Base-by-base conservation (phyloP, 2,888 invertebrate species). In the Limnephilus rhombicus region DNA sequence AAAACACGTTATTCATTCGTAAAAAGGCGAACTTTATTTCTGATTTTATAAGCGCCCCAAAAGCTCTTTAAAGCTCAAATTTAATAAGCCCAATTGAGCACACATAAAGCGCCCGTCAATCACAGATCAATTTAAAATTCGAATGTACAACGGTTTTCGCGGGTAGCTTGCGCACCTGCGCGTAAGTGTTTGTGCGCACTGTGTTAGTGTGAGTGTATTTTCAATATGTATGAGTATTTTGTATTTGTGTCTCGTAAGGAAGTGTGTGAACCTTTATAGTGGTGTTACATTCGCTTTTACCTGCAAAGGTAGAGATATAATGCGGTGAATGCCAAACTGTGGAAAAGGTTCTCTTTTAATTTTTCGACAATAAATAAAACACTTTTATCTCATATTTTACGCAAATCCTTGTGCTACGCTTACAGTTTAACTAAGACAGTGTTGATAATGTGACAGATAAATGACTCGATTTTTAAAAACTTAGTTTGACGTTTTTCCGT, bases 111-210 rank as follows among this genome's bases (percentile, higher is more conserved):
- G 83, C 53, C 82, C 83, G 82, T 90, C 90, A 82, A 91, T 80
- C 91, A 91, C 53, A 53, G 18, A 49, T 88, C 86, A 53, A 34
- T 45, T 68, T 80, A 49, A 87, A 91, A 45, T 85, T 85, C 80
- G 91, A 91, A 85, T 18, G 49, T 49, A 90, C 90, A 68, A 90
- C 90, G 85, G 68, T 88, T 88, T 88, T 88, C 88, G 88, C 88
- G 88, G 45, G 2, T 86, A 83, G 34, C 85, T 29, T 31, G 49
- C n/a, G 87, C 34, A 31, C 53, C 49, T 87, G 34, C 34, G 18
- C 24, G 13, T 12, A 15, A 34, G 88, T 88, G 45, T 53, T 29
- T 24, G 88, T 68, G 68, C 49, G 12, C 41, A 13, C n/a, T 88
- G 13, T 13, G 45, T 31, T 5, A 12, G 45, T 81, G 81, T 81